These are phyloP conservation scores for Phengaris alcon DNA, from an alignment of 2,888 invertebrate genomes.

Conservation along the genomic window DNA sequence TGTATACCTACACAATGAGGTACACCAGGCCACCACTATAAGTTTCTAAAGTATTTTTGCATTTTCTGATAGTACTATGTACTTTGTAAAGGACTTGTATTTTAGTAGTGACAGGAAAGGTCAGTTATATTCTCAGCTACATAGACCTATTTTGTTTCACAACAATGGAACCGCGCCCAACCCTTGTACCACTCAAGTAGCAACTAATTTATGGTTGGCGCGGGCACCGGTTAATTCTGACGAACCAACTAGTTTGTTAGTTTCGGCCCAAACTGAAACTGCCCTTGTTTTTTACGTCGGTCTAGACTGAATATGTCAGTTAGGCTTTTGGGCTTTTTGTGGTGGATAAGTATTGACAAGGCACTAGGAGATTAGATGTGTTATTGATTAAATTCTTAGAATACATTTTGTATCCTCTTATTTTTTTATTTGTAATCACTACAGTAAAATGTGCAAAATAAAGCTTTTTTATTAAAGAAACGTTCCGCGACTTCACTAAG, in stretches of 20 bases:
- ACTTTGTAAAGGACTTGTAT: no score
- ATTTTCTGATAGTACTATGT: no score
- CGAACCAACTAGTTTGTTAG: conserved; percentile 45
- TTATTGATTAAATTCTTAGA: no score
- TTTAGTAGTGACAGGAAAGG: no score
- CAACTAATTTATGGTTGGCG: conserved; percentile 75
- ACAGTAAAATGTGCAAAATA: not conserved
- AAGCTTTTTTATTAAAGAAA: not conserved
- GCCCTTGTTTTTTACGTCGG: conserved; percentile 10
- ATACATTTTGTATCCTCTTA: no score
- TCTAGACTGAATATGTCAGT: conserved; percentile 8
- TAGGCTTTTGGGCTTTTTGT: not conserved
- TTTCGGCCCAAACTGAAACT: conserved; percentile 22
- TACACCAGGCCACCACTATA: no score
- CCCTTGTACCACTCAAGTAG: conserved; percentile 65
- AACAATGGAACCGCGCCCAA: conserved; percentile 50
- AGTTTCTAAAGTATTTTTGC: no score
- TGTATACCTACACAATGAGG: no score
- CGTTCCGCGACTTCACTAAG: not conserved
- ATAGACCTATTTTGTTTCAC: not conserved
- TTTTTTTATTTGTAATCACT: no score
- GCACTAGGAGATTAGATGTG: not conserved
- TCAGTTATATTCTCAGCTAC: no score
- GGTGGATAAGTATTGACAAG: not conserved
- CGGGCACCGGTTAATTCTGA: conserved; percentile 69